Conservation (phyloP, 2,113 vertebrate genomes). For the Trinectes maculatus region DNA sequence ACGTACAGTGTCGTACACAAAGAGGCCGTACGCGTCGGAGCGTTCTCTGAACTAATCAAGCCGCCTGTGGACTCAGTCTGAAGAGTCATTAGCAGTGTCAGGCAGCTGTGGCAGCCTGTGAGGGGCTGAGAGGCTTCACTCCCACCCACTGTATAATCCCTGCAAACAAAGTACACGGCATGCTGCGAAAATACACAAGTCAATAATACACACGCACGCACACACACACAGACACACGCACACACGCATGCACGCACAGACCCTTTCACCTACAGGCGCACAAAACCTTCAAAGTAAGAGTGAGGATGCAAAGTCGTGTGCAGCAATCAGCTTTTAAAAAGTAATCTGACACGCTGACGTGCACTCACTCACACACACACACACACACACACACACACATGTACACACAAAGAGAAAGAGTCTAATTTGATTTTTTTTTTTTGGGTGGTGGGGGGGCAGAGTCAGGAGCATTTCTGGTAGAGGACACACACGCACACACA, state of each 20-base stretch:
- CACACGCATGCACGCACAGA: constrained; percentile 9
- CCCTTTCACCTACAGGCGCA: constrained; percentile 29
- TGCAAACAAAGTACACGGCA: constrained; percentile 58
- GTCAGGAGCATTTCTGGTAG: constrained; percentile 30
- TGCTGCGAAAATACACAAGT: constrained; percentile 48
- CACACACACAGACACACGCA: constrained; percentile 10
- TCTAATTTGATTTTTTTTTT: constrained; percentile 33
- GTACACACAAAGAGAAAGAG: too few relatives aligned
- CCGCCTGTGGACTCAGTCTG: constrained; percentile 71
- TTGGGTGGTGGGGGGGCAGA: constrained; percentile 19
- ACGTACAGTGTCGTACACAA: constrained; percentile 32
- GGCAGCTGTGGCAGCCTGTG: constrained; percentile 70
- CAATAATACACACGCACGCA: constrained; percentile 61
- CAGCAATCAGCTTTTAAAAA: constrained; percentile 55
- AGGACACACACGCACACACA: constrained; percentile 35
- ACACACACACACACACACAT: too few relatives aligned
- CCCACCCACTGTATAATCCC: constrained; percentile 70
- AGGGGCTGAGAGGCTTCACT: constrained; percentile 71
- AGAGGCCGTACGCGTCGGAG: constrained; percentile 55
- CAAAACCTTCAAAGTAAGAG: constrained; percentile 63
- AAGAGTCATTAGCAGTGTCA: constrained; percentile 78
- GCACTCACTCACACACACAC: too few relatives aligned
- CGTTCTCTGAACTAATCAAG: constrained; percentile 75
- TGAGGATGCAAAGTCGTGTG: constrained; percentile 67
- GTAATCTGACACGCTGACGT: constrained; percentile 64